Base-by-base conservation (phyloP, 2,888 invertebrate genomes). In the Luperina nickerlii region DNA sequence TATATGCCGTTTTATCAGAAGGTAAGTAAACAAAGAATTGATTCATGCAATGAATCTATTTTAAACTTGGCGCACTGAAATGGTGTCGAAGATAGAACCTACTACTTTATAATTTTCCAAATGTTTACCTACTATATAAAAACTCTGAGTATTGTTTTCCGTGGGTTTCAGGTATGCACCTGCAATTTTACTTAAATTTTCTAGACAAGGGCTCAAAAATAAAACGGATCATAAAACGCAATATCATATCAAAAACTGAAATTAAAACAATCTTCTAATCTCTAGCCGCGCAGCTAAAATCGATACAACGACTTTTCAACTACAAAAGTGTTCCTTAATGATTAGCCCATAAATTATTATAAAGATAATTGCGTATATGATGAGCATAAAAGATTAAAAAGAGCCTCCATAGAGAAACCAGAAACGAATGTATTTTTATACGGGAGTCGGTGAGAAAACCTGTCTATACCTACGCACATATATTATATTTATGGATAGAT, bases 371-470 rank as follows among this genome's bases (percentile, higher is more conserved):
- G 74, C 70, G 66, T 79, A 54, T 76, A 62, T 74, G 75, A 78
- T 81, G 84, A 82, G 78, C 73, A 78, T 76, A 79, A 70, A 70
- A 72, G 42, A 78, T 79, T 87, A 82, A 79, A 69, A 85, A 75
- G 67, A 85, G 54, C 74, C 77, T 80, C 63, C 65, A 82, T 68
- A 45, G 62, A 79, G 79, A 81, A 79, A 69, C 67, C 63, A 79
- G 75, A 81, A 78, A 74, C 24, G 27, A 74, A 89, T 78, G 65
- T 76, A 74, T 82, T 88, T 87, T 85, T 85, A 76, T 77, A 85
- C 72, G 60, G 72, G 66, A 81, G 32, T 79, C 68, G 78, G 77
- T 76, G 51, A 88, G 66, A 78, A 2, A 79, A 82, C 74, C 77
- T 57, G 78, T 76, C 76, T 54, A 48, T 71, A 78, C 66, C 38